Evolutionary conservation across 2,113 vertebrate genomes (phyloP).

Genomic region (Grallaria varia): DNA sequence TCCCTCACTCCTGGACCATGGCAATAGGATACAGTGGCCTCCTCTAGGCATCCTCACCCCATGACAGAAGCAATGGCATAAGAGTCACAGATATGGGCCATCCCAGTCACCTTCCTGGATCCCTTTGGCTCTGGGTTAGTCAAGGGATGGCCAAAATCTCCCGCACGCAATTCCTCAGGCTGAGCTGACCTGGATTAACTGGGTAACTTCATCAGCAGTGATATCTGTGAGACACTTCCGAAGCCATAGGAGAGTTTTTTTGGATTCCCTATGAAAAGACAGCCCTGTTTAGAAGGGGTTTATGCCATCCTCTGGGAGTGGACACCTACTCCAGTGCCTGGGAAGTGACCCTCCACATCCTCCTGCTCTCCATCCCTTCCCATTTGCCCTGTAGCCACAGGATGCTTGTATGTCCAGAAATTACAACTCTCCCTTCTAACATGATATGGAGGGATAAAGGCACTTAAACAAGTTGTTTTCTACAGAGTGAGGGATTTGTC

Average conservation of each 20-base stretch:
- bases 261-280: not conserved
- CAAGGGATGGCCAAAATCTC: not conserved
- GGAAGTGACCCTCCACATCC: not conserved
- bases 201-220: not conserved
- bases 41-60: not conserved
- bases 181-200: not conserved
- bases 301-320: not conserved
- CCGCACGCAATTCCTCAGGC: accelerated
- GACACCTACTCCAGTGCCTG: too few relatives aligned
- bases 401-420: not conserved
- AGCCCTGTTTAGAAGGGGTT: not conserved
- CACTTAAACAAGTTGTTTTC: not conserved
- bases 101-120: not conserved
- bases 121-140: not conserved
- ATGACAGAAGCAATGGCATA: not conserved
- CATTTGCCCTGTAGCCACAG: not conserved
- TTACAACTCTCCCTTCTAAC: not conserved
- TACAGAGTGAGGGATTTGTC: not conserved
- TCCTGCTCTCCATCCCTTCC: not conserved
- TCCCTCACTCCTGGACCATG: not conserved
- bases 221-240: not conserved
- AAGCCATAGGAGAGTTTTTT: not conserved
- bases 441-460: accelerated
- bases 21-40: not conserved
- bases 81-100: accelerated